Evolutionary conservation across 2,113 vertebrate genomes (phyloP).

Genomic region (Cercocebus atys): DNA sequence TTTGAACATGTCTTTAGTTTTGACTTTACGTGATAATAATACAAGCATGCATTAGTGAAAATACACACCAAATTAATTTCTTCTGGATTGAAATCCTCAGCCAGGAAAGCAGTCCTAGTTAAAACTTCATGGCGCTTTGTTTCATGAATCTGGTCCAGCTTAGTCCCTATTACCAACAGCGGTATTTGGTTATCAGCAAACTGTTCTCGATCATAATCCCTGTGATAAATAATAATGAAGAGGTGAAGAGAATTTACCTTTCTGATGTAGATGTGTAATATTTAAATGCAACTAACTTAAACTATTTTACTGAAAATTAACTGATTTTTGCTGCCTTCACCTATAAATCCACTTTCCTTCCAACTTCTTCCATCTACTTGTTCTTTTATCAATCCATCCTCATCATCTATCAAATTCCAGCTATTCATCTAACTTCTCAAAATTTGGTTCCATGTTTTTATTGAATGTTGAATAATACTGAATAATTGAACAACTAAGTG

Average conservation of each 20-base stretch:
- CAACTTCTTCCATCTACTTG: neutral
- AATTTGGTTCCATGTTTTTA: neutral
- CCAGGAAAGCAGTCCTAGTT: conserved; percentile 95
- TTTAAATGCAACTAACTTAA: conserved; percentile 16
- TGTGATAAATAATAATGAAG: conserved; percentile 78
- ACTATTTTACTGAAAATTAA: conserved; percentile 31
- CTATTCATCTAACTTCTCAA: conserved; percentile 13
- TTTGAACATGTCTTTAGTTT: neutral
- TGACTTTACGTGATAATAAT: conserved; percentile 8
- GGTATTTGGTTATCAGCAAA: conserved; percentile 97
- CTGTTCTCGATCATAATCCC: conserved; percentile 96
- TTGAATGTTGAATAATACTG: neutral
- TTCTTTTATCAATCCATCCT: neutral
- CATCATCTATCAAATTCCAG: neutral
- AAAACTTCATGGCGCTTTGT: conserved; percentile 94
- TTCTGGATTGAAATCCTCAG: conserved; percentile 98
- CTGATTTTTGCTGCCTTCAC: neutral
- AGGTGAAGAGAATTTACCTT: conserved; percentile 52
- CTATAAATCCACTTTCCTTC: conserved; percentile 20
- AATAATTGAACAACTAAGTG: neutral
- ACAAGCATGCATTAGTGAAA: conserved; percentile 35
- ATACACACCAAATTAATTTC: conserved; percentile 96
- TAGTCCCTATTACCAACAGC: conserved; percentile 96
- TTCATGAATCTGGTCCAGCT: conserved; percentile 98
- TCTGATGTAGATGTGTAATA: neutral